Percentiles rank a stretch among this genome's conserved stretches.
Evolutionary conservation across 2,797 vertebrate species (phyloP).

Genomic region (Scolopax bukidnonensis): DNA sequence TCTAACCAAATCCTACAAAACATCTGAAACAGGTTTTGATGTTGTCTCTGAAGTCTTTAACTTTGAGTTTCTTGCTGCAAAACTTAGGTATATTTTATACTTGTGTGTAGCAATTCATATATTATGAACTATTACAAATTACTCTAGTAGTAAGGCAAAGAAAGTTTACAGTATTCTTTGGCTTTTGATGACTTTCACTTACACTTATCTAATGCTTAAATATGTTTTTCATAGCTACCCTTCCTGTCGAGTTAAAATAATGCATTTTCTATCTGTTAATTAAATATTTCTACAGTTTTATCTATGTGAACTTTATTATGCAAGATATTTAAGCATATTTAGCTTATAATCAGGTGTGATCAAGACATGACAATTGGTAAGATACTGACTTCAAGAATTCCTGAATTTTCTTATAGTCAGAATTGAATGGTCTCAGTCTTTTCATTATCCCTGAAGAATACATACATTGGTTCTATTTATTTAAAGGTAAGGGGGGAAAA

Average conservation of each 20-base stretch:
- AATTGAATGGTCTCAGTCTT: neutral
- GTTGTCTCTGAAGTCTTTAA: accelerated
- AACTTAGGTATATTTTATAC: neutral
- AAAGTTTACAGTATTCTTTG: neutral
- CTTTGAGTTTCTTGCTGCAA: neutral
- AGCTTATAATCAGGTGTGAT: neutral
- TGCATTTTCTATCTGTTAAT: neutral
- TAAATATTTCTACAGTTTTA: neutral
- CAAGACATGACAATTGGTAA: neutral
- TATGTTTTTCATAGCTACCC: neutral
- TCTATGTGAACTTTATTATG: neutral
- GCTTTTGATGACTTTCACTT: neutral
- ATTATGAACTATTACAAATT: neutral
- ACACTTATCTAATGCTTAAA: neutral
- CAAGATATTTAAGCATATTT: neutral
- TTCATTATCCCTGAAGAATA: neutral
- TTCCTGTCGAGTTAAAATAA: neutral
- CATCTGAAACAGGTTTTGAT: neutral
- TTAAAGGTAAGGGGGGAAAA: neutral
- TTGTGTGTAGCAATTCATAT: neutral
- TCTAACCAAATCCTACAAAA: neutral
- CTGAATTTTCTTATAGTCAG: neutral
- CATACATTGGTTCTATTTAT: neutral
- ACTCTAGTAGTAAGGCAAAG: neutral
- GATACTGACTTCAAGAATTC: neutral